phyloP scores from a whole-genome alignment of 2,113 vertebrate genomes.

The Chaetops frenatus region DNA sequence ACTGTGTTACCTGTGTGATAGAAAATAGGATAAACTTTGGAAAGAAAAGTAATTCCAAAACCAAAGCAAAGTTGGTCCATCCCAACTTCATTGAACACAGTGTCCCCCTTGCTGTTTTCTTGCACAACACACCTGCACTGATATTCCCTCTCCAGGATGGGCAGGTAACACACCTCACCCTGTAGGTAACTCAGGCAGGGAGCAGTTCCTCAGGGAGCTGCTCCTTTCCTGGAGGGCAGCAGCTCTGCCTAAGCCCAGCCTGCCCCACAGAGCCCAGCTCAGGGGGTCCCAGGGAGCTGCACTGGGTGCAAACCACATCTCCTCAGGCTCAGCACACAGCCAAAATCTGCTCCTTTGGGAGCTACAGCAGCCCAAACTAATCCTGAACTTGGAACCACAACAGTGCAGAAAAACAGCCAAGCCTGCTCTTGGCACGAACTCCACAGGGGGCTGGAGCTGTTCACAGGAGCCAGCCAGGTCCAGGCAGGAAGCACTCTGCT shows the following conservation, averaged over 20 bases:
- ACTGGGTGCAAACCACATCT: accelerated
- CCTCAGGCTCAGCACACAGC: neutral
- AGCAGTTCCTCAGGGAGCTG: neutral
- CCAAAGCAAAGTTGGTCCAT: neutral
- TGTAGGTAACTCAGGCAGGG: accelerated
- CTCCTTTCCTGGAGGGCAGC: neutral
- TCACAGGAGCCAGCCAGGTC: neutral
- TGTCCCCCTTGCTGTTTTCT: neutral
- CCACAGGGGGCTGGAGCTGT: neutral
- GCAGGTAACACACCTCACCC: neutral
- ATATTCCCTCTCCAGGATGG: neutral
- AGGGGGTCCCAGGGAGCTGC: neutral
- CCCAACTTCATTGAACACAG: neutral
- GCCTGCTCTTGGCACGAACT: neutral
- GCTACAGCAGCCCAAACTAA: neutral
- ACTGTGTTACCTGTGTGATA: neutral
- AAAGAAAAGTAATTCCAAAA: neutral
- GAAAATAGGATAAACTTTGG: neutral
- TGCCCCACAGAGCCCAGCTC: neutral
- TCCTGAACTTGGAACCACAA: accelerated
- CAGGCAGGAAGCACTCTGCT: neutral
- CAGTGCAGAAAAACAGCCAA: neutral
- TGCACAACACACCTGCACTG: neutral
- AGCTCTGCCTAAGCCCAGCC: neutral
- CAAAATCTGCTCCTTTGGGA: neutral